Conservation (phyloP, 2,888 invertebrate species). For the Hartigia nigra region DNA sequence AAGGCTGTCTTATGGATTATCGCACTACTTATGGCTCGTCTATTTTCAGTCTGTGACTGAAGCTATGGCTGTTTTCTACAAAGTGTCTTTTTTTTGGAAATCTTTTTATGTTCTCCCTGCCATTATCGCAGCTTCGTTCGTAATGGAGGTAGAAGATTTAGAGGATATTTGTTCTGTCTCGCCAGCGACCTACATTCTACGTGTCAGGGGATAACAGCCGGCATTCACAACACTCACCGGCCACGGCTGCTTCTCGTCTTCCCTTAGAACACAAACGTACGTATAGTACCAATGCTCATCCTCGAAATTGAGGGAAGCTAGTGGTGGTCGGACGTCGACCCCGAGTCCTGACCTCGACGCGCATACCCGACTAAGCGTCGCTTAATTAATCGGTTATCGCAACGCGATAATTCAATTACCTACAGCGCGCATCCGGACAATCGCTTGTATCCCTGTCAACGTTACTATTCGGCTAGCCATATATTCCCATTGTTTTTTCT, state of each 20-base stretch:
- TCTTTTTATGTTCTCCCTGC: neutral
- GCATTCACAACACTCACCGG: constrained; percentile 26
- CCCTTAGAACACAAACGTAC: neutral
- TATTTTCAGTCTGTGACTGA: neutral
- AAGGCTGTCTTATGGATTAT: neutral
- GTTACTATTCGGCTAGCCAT: neutral
- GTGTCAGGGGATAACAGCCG: constrained; percentile 30
- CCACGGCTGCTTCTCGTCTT: constrained; percentile 1
- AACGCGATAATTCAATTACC: constrained; percentile 12
- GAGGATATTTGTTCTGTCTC: constrained; percentile 32
- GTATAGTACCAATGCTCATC: neutral
- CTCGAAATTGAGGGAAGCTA: neutral
- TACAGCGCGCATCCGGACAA: constrained; percentile 6
- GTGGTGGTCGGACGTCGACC: neutral
- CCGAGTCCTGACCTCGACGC: constrained; percentile 3
- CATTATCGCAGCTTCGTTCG: neutral
- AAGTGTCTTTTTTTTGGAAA: neutral
- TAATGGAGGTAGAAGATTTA: constrained; percentile 25
- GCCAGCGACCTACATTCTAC: constrained; percentile 32
- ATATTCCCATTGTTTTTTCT: constrained; percentile 21
- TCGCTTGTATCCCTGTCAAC: constrained; percentile 9
- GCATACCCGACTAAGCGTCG: neutral
- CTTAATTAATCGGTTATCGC: constrained; percentile 13
- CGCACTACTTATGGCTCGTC: neutral
- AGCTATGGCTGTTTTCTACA: neutral